Percentiles rank a stretch among this genome's conserved stretches.
phyloP scores from a whole-genome alignment of 35 echinoderm and acorn worm species.

The Diadema setosum region DNA sequence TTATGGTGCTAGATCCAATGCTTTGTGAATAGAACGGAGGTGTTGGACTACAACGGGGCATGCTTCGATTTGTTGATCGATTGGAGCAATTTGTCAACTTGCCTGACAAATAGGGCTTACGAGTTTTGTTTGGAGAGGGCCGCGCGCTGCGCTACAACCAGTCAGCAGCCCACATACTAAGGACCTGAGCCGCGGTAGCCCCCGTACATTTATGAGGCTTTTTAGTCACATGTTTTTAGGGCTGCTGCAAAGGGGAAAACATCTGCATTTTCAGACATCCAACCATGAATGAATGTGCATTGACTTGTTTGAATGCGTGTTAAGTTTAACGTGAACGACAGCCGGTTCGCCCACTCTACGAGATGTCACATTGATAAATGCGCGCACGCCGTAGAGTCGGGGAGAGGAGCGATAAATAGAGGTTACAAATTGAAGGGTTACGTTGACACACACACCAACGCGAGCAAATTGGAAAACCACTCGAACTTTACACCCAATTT shows the following conservation, averaged over 20 bases:
- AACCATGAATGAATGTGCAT: no score
- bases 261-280: no score
- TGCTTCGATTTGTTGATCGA: conserved; percentile 32
- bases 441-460: neutral
- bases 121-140: neutral
- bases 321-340: neutral
- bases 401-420: conserved; percentile 14
- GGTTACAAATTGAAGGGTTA: conserved; percentile 32
- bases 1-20: conserved; percentile 1
- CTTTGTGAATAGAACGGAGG: conserved; percentile 14
- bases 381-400: neutral
- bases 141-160: neutral
- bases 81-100: conserved; percentile 16
- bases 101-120: conserved; percentile 2
- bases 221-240: no score
- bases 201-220: no score
- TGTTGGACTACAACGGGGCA: conserved; percentile 1
- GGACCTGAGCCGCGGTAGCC: no score
- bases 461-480: neutral
- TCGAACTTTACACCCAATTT: conserved; percentile 4
- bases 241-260: no score
- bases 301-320: no score
- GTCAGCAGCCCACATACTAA: no score
- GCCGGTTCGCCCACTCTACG: neutral
- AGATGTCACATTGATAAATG: conserved; percentile 30